phyloP scores from a whole-genome alignment of 1,140 invertebrate species.

The Elymnias hypermnestra region DNA sequence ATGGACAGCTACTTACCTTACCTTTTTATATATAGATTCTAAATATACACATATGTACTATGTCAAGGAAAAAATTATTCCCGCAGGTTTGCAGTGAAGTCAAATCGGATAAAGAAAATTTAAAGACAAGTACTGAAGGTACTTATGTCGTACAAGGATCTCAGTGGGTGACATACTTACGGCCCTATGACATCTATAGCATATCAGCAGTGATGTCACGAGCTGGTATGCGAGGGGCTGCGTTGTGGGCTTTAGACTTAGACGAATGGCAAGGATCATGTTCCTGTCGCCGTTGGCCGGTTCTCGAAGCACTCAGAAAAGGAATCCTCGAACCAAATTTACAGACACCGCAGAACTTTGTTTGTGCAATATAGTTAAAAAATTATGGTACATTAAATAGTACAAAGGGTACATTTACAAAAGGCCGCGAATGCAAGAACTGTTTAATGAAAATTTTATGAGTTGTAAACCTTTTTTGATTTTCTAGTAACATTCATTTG shows the following conservation, averaged over 20 bases:
- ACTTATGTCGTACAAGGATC: constrained; percentile 83
- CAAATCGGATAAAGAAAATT: constrained; percentile 79
- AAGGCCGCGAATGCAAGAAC: too few species aligned
- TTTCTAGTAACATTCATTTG: too few species aligned
- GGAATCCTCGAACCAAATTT: constrained; percentile 74
- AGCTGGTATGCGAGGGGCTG: constrained; percentile 83
- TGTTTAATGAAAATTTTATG: too few species aligned
- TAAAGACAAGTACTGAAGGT: constrained; percentile 80
- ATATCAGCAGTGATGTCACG: constrained; percentile 77
- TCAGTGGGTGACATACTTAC: constrained; percentile 91
- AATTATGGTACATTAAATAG: background rate
- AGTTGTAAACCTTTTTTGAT: too few species aligned
- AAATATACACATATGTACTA: too few species aligned
- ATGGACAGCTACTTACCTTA: too few species aligned
- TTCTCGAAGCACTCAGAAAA: constrained; percentile 77
- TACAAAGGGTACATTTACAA: too few species aligned
- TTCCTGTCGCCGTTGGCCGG: constrained; percentile 77
- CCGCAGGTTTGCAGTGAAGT: constrained; percentile 80
- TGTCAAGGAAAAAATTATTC: too few species aligned
- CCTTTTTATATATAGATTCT: too few species aligned
- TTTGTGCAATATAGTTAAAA: background rate
- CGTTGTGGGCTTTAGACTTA: constrained; percentile 88
- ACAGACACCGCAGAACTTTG: constrained; percentile 20
- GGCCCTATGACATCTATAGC: constrained; percentile 80
- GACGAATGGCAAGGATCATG: constrained; percentile 85